These are phyloP conservation scores for Amblyornis subalaris DNA, from an alignment of 2,113 vertebrate species.

Conservation along the genomic window DNA sequence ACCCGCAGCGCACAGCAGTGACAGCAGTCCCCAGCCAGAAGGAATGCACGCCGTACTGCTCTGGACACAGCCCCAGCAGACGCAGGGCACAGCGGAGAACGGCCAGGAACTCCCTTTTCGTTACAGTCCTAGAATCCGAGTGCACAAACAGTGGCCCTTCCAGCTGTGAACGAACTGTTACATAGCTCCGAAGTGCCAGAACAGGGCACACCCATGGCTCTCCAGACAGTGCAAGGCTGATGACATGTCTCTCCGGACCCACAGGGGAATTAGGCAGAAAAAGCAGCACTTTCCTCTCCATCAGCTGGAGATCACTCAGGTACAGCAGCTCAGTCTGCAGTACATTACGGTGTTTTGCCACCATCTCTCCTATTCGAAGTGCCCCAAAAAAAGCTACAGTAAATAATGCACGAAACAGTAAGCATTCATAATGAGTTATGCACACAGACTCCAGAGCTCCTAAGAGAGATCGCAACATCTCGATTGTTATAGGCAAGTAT, in stretches of 20 bases:
- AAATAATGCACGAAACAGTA: conserved; percentile 33
- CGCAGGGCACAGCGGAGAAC: neutral
- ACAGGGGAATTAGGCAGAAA: neutral
- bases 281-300: neutral
- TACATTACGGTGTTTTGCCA: neutral
- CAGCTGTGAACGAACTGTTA: neutral
- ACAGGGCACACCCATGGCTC: conserved; percentile 25
- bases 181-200: neutral
- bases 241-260: neutral
- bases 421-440: neutral
- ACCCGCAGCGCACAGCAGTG: neutral
- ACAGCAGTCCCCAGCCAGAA: conserved; percentile 32
- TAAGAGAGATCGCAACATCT: conserved; percentile 16
- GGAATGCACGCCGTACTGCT: neutral
- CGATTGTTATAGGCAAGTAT: conserved; percentile 16
- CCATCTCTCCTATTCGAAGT: conserved; percentile 18
- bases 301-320: neutral
- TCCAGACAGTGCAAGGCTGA: neutral
- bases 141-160: conserved; percentile 15
- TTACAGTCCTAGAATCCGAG: rapidly evolving
- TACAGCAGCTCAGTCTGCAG: conserved; percentile 21
- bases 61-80: neutral
- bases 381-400: conserved; percentile 39
- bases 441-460: conserved; percentile 30
- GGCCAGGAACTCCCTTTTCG: neutral